phyloP scores from a whole-genome alignment of 2,113 vertebrate species.

The Petrocephalus microphthalmus region DNA sequence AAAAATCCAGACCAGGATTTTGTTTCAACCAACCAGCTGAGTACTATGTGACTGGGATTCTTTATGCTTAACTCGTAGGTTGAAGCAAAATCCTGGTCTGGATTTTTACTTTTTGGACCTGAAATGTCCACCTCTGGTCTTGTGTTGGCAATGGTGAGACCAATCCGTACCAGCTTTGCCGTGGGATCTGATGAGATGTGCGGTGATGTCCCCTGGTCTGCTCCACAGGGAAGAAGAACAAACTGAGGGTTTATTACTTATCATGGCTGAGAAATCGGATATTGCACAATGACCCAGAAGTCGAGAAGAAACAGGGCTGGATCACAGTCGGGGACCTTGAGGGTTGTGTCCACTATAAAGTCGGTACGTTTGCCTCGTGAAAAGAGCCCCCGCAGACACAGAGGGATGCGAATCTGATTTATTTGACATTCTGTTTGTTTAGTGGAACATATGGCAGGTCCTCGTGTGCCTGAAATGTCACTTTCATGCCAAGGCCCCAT shows the following conservation, averaged over 20 bases:
- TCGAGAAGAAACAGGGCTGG: slow-evolving; percentile 98
- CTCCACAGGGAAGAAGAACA: slow-evolving; percentile 86
- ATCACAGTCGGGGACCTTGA: slow-evolving; percentile 92
- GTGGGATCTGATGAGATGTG: neutral
- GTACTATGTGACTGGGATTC: no score
- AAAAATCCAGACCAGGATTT: no score
- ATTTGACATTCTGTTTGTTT: neutral
- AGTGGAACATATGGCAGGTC: neutral
- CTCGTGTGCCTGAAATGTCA: neutral
- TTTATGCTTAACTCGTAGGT: no score
- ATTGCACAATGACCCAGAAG: slow-evolving; percentile 93
- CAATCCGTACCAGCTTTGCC: neutral
- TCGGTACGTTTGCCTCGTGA: slow-evolving; percentile 66
- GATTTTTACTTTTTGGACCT: no score
- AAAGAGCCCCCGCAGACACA: neutral
- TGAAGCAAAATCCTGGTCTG: no score
- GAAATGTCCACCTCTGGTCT: no score
- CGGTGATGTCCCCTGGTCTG: neutral
- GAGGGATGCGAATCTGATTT: neutral
- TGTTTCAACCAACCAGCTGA: no score
- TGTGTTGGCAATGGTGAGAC: neutral
- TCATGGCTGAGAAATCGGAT: slow-evolving; percentile 97
- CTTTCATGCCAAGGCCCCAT: neutral
- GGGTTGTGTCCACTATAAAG: slow-evolving; percentile 98
- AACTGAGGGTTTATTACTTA: slow-evolving; percentile 92